Base-by-base conservation (phyloP, 2,113 vertebrate species). In the Uria lomvia region DNA sequence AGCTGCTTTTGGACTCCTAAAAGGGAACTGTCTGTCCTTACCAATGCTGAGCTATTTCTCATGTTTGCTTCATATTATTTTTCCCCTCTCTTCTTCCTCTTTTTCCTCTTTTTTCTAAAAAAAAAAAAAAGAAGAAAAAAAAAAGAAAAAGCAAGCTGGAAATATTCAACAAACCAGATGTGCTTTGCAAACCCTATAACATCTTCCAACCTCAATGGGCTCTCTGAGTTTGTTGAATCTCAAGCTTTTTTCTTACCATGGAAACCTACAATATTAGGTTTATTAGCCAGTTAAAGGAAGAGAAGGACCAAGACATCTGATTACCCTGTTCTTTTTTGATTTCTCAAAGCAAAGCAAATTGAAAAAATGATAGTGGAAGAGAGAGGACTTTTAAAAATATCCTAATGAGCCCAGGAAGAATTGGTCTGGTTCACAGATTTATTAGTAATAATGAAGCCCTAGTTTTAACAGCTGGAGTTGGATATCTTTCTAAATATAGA, bases 141-240 rank as follows among this genome's bases (percentile, higher is more conserved):
- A 45, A 15, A 12, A 6, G 5, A 24, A 43, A 62, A 86, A 82
- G 29, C 84, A 95, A 90, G 59, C 45, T 95, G 93, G 83, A 94
- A 88, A 75, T 82, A 94, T 94, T 96, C 78, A 96, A 56, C 87
- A 94, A 97, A 88, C 84, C 96, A 98, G 91, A 97, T 98, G 95
- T 96, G 67, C 74, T 87, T 97, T 91, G 73, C 68, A 85, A 95
- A 80, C 30, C 34, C 68, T 91, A 8, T 86, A 96, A 92, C 75
- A 76, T 91, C 90, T 94, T 94, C 75, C 90, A 92, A 23, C 66
- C 86, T 97, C 90, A 97, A 5, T 84, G 56, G 49, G 38, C 67
- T 93, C 66, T 96, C 89, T 91, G 73, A 94, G 84, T 94, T 95
- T 96, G 77, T 95, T 96, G 95, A 96, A 91, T 97, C 80, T 86